These are phyloP conservation scores for Sesia bembeciformis DNA, from an alignment of 2,888 invertebrate genomes.

Conservation along the genomic window DNA sequence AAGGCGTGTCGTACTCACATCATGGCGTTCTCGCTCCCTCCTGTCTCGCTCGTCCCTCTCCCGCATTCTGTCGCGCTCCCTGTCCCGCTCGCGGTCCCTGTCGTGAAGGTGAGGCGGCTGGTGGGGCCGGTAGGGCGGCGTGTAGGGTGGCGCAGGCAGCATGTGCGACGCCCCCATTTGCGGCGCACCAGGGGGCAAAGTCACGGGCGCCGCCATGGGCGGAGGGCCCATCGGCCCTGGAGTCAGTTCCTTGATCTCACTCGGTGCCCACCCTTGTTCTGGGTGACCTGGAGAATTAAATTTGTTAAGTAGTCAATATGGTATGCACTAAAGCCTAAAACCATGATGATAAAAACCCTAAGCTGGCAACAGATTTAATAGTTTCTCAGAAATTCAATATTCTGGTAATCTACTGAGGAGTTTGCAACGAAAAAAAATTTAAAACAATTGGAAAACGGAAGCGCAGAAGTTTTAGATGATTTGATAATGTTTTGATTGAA, in stretches of 20 bases:
- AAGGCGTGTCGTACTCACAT: conserved; percentile 17
- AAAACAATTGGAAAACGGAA: too few species aligned
- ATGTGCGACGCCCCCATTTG: conserved; percentile 18
- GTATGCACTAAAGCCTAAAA: too few species aligned
- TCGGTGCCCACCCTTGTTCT: conserved; percentile 75
- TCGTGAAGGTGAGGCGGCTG: conserved; percentile 36
- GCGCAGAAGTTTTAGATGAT: too few species aligned
- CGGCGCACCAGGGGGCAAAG: conserved; percentile 22
- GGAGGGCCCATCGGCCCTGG: conserved; percentile 57
- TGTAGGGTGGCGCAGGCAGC: conserved; percentile 37
- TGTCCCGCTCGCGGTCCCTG: conserved; percentile 60
- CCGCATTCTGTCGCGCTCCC: conserved; percentile 35
- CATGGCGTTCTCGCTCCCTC: conserved; percentile 48
- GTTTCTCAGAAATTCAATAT: too few species aligned
- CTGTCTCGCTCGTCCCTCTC: conserved; percentile 38
- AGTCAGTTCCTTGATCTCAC: conserved; percentile 80
- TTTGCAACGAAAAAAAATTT: too few species aligned
- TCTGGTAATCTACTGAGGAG: too few species aligned
- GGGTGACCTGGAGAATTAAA: conserved; percentile 31
- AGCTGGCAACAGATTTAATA: too few species aligned
- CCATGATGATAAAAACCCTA: too few species aligned
- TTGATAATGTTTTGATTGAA: too few species aligned
- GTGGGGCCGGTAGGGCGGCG: conserved; percentile 36
- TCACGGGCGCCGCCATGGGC: conserved; percentile 15
- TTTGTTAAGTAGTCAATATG: too few species aligned